Evolutionary conservation across 2,888 invertebrate genomes (phyloP).

Genomic region (Nycteola revayana): DNA sequence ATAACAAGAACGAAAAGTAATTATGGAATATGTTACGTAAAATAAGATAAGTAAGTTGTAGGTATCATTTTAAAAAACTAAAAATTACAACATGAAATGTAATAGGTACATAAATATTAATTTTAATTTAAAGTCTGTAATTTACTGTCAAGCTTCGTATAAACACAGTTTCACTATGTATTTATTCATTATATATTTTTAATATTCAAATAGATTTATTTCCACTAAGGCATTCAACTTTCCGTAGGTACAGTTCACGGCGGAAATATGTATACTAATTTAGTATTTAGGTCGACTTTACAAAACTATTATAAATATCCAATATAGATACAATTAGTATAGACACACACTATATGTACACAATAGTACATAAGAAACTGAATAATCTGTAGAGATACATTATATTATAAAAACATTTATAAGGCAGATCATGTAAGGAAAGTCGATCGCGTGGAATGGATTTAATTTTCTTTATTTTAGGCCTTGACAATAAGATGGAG

Average conservation of each 20-base stretch:
- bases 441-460: slow-evolving; percentile 50
- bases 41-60: too few species aligned
- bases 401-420: slow-evolving; percentile 76
- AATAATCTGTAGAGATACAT: slow-evolving; percentile 60
- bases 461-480: slow-evolving; percentile 11
- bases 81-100: too few species aligned
- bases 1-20: too few species aligned
- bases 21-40: too few species aligned
- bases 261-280: slow-evolving; percentile 41
- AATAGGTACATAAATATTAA: too few species aligned
- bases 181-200: slow-evolving; percentile 21
- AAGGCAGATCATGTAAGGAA: slow-evolving; percentile 76
- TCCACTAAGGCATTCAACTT: slow-evolving; percentile 63
- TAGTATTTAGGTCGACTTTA: slow-evolving; percentile 41
- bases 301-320: slow-evolving; percentile 55
- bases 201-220: slow-evolving; percentile 41
- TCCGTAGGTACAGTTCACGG: slow-evolving; percentile 37
- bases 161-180: slow-evolving; percentile 19
- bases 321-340: slow-evolving; percentile 47
- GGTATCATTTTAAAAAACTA: too few species aligned
- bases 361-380: slow-evolving; percentile 35
- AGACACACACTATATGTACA: slow-evolving; percentile 44
- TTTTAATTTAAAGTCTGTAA: too few species aligned
- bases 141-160: slow-evolving; percentile 19
- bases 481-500: too few species aligned